Conservation (phyloP, 2,797 vertebrate genomes). For the Pelochelys cantorii region DNA sequence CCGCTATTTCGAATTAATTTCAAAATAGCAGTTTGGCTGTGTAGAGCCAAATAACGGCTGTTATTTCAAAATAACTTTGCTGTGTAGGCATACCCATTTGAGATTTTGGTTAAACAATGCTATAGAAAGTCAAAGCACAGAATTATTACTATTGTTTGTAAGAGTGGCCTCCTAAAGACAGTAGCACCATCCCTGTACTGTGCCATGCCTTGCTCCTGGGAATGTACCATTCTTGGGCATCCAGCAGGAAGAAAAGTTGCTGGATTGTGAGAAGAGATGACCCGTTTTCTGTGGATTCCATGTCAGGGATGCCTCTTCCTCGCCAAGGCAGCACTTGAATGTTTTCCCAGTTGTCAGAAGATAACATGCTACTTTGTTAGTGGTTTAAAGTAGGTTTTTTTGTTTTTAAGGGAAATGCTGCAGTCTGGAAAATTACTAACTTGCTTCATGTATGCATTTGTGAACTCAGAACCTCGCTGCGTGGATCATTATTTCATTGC, state of each 20-base stretch:
- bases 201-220: too few species aligned
- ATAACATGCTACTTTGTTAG: slow-evolving; percentile 34
- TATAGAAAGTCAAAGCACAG: too few species aligned
- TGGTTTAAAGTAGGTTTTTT: neutral
- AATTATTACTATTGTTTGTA: too few species aligned
- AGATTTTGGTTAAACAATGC: too few species aligned
- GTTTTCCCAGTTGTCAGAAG: slow-evolving; percentile 20
- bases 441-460: slow-evolving; percentile 47
- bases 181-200: too few species aligned
- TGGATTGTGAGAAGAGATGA: slow-evolving; percentile 6
- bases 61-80: too few species aligned
- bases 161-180: too few species aligned
- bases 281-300: neutral
- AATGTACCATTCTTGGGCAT: too few species aligned
- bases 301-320: neutral
- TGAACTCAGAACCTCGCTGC: slow-evolving; percentile 48
- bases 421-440: slow-evolving; percentile 56
- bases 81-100: too few species aligned
- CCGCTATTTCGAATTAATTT: too few species aligned
- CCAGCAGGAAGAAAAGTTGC: neutral
- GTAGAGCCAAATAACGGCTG: too few species aligned
- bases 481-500: slow-evolving; percentile 39
- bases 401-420: slow-evolving; percentile 36
- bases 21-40: too few species aligned
- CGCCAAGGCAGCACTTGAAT: slow-evolving; percentile 9